Evolutionary conservation across 2,113 vertebrate species (phyloP), one percentile per base, ranked within the genome.

Genomic region (Bostrychus sinensis): DNA sequence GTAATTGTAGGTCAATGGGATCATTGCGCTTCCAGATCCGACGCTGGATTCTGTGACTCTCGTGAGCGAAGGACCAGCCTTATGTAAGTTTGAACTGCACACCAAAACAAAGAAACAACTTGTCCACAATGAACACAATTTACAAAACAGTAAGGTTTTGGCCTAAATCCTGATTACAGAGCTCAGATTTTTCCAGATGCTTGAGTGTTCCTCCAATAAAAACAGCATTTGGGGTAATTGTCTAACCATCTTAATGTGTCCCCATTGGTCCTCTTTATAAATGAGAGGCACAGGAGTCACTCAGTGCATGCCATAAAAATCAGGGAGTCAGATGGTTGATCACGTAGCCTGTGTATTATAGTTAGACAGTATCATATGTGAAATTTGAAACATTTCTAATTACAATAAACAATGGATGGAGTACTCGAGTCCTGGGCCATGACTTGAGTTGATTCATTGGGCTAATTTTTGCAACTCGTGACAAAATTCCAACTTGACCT

Each of bases 191-290:
- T 48, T 75, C 70, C 75, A 79, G 56, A 72, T 75, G 56, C 46
- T 60, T 85, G 64, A 70, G 60, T 65, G 59, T 50, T 34, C 41
- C 62, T 72, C 61, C 66, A 83, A 71, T 56, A 32, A 61, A 82
- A 84, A 70, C 46, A 76, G 28, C 62, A 73, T 54, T 65, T 72
- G 56, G 53, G 59, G 53, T 72, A 72, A 67, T 77, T 50, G 50
- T 67, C 53, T 38, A 63, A 39, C 59, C 65, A 56, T 81, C 45
- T 56, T 16, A 70, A 20, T 70, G 25, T 51, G 62, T 67, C 65
- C 50, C 37, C 30, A 36, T 19, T 67, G 39, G 55, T 77, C 54
- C 56, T 48, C 57, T 80, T 72, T 34, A 60, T 32, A 22, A 73
- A 38, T 67, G 25, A 37, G 46, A 55, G 32, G 23, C 13, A 28